Percentiles rank a stretch among this genome's conserved stretches.
phyloP scores from a whole-genome alignment of 2,797 vertebrate species.

The Coreius guichenoti region DNA sequence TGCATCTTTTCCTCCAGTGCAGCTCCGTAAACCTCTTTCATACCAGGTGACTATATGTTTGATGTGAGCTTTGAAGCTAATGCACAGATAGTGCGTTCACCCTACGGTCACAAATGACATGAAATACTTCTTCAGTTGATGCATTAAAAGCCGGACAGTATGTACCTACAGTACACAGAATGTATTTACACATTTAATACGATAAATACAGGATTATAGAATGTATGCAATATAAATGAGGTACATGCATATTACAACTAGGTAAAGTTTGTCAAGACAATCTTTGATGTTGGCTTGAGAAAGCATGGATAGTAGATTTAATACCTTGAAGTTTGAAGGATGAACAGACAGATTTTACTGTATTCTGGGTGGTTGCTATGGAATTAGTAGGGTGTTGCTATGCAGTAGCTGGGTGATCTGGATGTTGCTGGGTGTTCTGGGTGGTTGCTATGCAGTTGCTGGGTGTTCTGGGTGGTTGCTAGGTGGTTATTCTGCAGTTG shows the following conservation, averaged over 20 bases:
- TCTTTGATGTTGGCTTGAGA: background rate
- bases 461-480: background rate
- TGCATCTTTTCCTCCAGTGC: background rate
- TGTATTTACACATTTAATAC: background rate
- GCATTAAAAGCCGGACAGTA: background rate
- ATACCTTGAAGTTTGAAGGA: background rate
- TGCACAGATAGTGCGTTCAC: background rate
- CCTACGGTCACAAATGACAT: conserved; percentile 5
- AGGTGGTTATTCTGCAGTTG: background rate
- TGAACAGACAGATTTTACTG: background rate
- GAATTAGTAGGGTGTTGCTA: background rate
- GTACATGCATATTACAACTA: background rate
- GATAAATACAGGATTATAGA: background rate
- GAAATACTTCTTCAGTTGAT: background rate
- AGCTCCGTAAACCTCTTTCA: background rate
- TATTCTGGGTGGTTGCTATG: background rate
- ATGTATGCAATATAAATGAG: background rate
- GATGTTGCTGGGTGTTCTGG: background rate
- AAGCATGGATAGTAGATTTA: background rate
- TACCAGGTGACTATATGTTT: background rate
- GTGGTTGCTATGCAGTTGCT: background rate
- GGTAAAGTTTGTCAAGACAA: background rate
- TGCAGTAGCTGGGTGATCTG: background rate
- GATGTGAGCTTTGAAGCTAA: background rate
- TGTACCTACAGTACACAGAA: background rate